These are phyloP conservation scores for Salmo trutta DNA, from an alignment of 2,797 vertebrate species.

Conservation along the genomic window DNA sequence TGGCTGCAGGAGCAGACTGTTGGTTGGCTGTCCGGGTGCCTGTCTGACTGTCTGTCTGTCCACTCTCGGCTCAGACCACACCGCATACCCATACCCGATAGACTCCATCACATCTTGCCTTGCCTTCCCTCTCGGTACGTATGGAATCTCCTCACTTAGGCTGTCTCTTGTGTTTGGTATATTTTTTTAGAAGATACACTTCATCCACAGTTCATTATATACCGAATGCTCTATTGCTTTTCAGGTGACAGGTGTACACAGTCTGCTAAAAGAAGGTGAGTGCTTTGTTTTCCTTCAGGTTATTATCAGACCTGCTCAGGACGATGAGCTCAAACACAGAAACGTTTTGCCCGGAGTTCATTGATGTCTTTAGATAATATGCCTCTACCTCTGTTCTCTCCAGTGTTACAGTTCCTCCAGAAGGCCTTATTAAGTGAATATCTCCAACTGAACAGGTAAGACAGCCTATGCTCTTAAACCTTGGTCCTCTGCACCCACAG, in stretches of 20 bases:
- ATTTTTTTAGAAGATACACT: neutral
- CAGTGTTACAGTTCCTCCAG: constrained; percentile 87
- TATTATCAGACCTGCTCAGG: neutral
- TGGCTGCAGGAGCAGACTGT: constrained; percentile 65
- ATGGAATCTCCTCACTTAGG: neutral
- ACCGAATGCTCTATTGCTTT: constrained; percentile 30
- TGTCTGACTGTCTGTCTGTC: constrained; percentile 76
- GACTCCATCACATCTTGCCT: constrained; percentile 85
- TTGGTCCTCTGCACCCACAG: too few relatives aligned
- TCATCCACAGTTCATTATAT: neutral
- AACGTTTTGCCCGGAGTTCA: neutral
- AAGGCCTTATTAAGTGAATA: constrained; percentile 80
- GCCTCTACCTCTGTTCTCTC: constrained; percentile 36
- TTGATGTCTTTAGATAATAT: neutral
- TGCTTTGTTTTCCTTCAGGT: neutral
- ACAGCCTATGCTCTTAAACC: neutral
- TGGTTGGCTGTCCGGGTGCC: constrained; percentile 72
- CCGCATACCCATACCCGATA: constrained; percentile 71
- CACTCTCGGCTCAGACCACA: constrained; percentile 58
- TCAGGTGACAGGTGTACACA: constrained; percentile 83
- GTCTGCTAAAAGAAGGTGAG: constrained; percentile 84
- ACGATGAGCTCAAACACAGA: neutral
- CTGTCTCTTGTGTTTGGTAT: neutral
- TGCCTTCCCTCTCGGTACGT: constrained; percentile 82
- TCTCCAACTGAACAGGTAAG: constrained; percentile 84